Evolutionary conservation across 35 echinoderm and acorn worm species (phyloP), one percentile per base, ranked within the genome.

Genomic region (Diadema setosum): DNA sequence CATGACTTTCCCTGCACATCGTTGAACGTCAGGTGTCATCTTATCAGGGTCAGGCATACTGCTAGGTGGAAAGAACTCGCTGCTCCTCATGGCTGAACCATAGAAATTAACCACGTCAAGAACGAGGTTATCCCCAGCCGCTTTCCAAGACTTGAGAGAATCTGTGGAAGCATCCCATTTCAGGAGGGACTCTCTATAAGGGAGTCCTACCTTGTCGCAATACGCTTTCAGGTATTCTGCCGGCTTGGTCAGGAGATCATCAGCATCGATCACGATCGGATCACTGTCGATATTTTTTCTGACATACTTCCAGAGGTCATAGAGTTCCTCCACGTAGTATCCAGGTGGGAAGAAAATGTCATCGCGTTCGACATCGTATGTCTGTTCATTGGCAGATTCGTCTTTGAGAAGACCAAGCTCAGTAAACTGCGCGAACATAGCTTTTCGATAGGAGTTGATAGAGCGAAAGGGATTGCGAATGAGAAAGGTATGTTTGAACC

Each of bases 241-340:
- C 16, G 84, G 84, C 31, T 65, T 31, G 21, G 84, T 26, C 39
- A 86, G 24, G 32, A 86, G 84, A 86, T 86, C 84, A 39, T 86
- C 59, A n/a, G 57, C 84, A 70, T 86, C 84, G 35, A 86, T 86
- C 7, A 86, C 58, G 42, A 86, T 29, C n/a, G 84, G 84, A 8
- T 67, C 44, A 40, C 58, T 21, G 24, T 86, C 84, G 17, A 86
- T 39, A 41, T 85, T 86, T 9, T 86, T 61, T 45, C 17, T 37
- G 58, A 86, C 58, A 42, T 69, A 70, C 5, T 86, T 65, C 34
- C 64, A 86, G 18, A 86, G 60, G 6, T 86, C 84, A 12, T 43
- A 29, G 3, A 64, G 14, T 15, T 36, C 56, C 21, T 86, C 23
- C 6, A 8, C 4, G 14, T 17, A 2, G 7, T 30, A 33, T 15